These are phyloP conservation scores for Lepus townsendii DNA, from an alignment of 2,797 vertebrate genomes.

Conservation along the genomic window DNA sequence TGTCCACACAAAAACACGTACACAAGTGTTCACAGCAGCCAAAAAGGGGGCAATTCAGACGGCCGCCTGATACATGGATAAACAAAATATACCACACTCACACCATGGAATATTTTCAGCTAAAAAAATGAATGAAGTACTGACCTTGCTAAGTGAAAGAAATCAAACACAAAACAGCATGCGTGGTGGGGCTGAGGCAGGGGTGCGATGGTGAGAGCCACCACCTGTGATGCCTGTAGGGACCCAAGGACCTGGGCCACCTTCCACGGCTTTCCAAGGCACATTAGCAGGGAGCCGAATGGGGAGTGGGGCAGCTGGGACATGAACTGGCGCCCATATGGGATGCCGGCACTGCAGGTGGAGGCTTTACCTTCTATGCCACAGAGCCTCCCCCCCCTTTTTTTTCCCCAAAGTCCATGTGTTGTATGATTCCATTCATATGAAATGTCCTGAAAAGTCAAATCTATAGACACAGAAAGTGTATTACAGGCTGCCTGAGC, in stretches of 20 bases:
- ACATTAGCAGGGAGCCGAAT: too few relatives aligned
- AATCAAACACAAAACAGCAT: background rate
- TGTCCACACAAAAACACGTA: background rate
- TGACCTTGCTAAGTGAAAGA: background rate
- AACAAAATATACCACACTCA: background rate
- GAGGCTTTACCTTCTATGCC: too few relatives aligned
- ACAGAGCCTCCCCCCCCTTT: too few relatives aligned
- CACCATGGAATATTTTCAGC: background rate
- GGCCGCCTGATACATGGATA: background rate
- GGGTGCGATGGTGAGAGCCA: too few relatives aligned
- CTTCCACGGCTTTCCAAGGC: too few relatives aligned
- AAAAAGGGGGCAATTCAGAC: background rate
- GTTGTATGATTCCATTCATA: background rate
- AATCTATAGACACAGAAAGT: background rate
- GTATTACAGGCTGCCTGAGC: background rate
- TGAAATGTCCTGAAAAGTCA: background rate
- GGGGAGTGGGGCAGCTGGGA: too few relatives aligned
- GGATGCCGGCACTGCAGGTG: too few relatives aligned
- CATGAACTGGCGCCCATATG: too few relatives aligned
- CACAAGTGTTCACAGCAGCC: background rate
- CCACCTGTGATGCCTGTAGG: too few relatives aligned
- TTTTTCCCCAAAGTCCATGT: too few relatives aligned
- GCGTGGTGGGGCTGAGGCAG: too few relatives aligned
- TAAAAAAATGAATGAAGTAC: background rate
- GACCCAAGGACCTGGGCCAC: too few relatives aligned